phyloP scores from a whole-genome alignment of 2,888 invertebrate genomes.

The Argyresthia goedartella region DNA sequence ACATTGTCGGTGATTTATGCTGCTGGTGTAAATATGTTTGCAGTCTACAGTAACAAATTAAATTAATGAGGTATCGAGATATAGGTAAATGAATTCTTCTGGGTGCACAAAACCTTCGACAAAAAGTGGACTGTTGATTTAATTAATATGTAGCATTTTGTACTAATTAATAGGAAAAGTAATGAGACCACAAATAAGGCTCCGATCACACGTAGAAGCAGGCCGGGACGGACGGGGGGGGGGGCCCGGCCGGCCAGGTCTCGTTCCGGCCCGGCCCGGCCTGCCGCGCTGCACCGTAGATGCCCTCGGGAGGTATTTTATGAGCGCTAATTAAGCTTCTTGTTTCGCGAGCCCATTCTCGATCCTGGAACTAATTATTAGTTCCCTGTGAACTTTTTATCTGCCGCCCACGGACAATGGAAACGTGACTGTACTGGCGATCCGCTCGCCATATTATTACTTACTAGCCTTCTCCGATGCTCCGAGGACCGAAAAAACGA shows the following conservation, averaged over 20 bases:
- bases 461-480: constrained; percentile 18
- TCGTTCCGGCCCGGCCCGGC: no score
- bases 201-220: no score
- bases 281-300: constrained; percentile 1
- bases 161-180: constrained; percentile 19
- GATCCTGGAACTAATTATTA: constrained; percentile 59
- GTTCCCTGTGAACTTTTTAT: constrained; percentile 59
- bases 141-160: constrained; percentile 6
- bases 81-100: no score
- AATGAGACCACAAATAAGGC: no score
- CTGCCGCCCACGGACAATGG: constrained; percentile 58
- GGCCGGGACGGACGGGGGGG: no score
- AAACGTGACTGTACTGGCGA: constrained; percentile 62
- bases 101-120: no score
- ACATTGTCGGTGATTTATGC: no score
- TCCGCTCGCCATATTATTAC: constrained; percentile 16
- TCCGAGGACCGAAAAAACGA: constrained; percentile 16
- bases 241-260: no score
- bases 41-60: no score
- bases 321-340: constrained; percentile 60
- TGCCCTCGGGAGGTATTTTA: constrained; percentile 32
- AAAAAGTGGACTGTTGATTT: no score
- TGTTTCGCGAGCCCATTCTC: constrained; percentile 40
- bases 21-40: no score
- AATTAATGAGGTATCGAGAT: no score